These are phyloP conservation scores for Pterostichus niger DNA, from an alignment of 2,888 invertebrate species.

Conservation along the genomic window DNA sequence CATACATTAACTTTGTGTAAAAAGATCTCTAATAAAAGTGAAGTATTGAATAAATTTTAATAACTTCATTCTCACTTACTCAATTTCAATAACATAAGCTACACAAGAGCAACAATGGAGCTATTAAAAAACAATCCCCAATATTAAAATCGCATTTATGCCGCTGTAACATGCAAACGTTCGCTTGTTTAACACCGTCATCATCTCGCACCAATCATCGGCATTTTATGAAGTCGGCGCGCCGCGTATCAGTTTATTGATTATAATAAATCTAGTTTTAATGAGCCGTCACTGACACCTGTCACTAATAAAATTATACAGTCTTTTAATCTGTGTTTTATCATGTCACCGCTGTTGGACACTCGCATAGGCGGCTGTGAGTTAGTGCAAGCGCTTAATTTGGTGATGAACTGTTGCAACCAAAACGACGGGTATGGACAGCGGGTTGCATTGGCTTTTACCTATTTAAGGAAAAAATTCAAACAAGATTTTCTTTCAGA, in stretches of 20 bases:
- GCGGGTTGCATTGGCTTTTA: slow-evolving; percentile 12
- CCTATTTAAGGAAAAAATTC: neutral
- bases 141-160: slow-evolving; percentile 30
- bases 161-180: slow-evolving; percentile 8
- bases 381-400: neutral
- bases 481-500: too few relatives aligned
- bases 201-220: slow-evolving; percentile 51
- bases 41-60: neutral
- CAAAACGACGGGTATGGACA: neutral
- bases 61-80: neutral
- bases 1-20: too few relatives aligned
- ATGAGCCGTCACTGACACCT: slow-evolving; percentile 63
- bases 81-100: too few relatives aligned
- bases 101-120: neutral
- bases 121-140: slow-evolving; percentile 43
- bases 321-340: slow-evolving; percentile 61
- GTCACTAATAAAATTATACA: slow-evolving; percentile 65
- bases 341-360: slow-evolving; percentile 48
- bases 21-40: too few relatives aligned
- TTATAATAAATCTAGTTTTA: slow-evolving; percentile 66
- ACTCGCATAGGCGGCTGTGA: neutral
- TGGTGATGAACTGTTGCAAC: slow-evolving; percentile 35
- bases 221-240: slow-evolving; percentile 58
- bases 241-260: slow-evolving; percentile 62
- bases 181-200: slow-evolving; percentile 33